Conservation (phyloP, 1,140 invertebrate genomes). For the Pollicipes pollicipes region DNA sequence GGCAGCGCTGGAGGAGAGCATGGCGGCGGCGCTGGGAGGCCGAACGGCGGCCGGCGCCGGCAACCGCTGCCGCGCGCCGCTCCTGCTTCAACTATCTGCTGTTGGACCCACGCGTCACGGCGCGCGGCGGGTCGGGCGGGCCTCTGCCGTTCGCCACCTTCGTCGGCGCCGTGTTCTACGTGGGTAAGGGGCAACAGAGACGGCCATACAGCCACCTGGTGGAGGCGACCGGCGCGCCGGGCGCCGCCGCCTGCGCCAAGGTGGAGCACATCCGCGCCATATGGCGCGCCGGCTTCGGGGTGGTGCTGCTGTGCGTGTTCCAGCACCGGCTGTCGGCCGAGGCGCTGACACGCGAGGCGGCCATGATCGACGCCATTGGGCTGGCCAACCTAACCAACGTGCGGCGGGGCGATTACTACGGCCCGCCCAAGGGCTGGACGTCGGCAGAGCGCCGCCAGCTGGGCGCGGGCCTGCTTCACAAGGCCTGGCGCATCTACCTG, state of each 20-base stretch:
- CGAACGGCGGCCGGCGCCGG: no score
- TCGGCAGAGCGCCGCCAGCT: slow-evolving; percentile 45
- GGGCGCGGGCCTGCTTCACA: slow-evolving; percentile 63
- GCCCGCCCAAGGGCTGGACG: slow-evolving; percentile 51
- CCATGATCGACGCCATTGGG: slow-evolving; percentile 77
- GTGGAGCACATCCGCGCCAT: slow-evolving; percentile 64
- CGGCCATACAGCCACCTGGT: slow-evolving; percentile 76
- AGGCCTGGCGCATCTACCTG: slow-evolving; percentile 65
- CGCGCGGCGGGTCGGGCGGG: slow-evolving; percentile 55
- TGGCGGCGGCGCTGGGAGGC: not conserved
- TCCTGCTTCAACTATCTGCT: slow-evolving; percentile 76
- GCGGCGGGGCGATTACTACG: slow-evolving; percentile 67
- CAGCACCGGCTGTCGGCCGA: slow-evolving; percentile 79
- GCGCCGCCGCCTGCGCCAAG: slow-evolving; percentile 36
- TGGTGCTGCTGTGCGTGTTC: slow-evolving; percentile 78
- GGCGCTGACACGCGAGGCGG: slow-evolving; percentile 78
- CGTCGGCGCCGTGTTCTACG: slow-evolving; percentile 49
- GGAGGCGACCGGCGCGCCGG: slow-evolving; percentile 40
- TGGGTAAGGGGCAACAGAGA: slow-evolving; percentile 56
- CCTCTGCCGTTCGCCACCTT: slow-evolving; percentile 53
- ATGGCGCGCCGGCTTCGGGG: slow-evolving; percentile 62
- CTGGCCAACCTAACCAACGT: slow-evolving; percentile 54
- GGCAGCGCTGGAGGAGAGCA: not conserved
- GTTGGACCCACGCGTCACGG: slow-evolving; percentile 63
- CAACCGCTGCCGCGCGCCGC: not conserved